Percentiles rank a stretch among this genome's conserved stretches.
These are phyloP conservation scores for Cydia splendana DNA, from an alignment of 1,140 invertebrate genomes.

Conservation along the genomic window DNA sequence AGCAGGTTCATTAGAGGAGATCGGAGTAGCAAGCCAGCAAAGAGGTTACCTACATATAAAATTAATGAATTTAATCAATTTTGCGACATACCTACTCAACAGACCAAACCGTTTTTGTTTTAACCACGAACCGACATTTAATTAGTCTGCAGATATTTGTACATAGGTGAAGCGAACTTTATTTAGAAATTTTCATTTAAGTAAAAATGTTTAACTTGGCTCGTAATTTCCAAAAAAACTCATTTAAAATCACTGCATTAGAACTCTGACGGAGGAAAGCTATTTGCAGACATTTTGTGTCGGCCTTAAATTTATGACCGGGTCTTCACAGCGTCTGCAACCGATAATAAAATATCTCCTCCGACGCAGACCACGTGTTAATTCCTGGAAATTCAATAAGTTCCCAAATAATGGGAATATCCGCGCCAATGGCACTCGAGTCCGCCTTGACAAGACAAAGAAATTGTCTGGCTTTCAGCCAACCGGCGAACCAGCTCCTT, in stretches of 20 bases:
- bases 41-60: too few relatives aligned
- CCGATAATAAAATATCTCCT: constrained; percentile 14
- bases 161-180: not conserved
- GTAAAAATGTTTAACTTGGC: not conserved
- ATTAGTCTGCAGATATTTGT: too few relatives aligned
- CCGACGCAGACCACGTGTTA: constrained; percentile 15
- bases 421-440: constrained; percentile 59
- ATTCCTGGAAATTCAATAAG: constrained; percentile 35
- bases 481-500: constrained; percentile 42
- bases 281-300: not conserved
- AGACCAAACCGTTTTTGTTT: too few relatives aligned
- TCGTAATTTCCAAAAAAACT: not conserved
- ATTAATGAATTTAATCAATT: too few relatives aligned
- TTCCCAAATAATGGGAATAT: constrained; percentile 56
- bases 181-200: not conserved
- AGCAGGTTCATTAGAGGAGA: too few relatives aligned
- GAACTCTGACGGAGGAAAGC: not conserved
- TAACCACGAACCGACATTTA: too few relatives aligned
- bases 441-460: constrained; percentile 68
- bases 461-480: constrained; percentile 68
- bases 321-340: not conserved
- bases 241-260: not conserved
- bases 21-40: too few relatives aligned
- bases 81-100: too few relatives aligned
- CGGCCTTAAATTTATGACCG: not conserved